Conservation (phyloP, 2,113 vertebrate species). For the Urocitellus parryii region DNA sequence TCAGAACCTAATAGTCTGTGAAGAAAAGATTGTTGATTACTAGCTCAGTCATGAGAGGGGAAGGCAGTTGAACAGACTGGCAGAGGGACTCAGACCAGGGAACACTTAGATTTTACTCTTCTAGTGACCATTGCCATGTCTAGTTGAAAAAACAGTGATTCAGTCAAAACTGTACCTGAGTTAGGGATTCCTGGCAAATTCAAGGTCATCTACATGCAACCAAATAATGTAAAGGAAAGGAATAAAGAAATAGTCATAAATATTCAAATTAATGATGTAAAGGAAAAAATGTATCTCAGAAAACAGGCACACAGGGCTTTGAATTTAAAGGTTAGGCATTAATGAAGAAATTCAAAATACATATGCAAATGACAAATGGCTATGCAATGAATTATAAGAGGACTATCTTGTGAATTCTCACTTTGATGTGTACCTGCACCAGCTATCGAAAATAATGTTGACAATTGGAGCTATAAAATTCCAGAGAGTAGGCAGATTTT, state of each 20-base stretch:
- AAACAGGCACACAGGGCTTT: slow-evolving; percentile 42
- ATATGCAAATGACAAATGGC: slow-evolving; percentile 36
- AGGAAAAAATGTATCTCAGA: slow-evolving; percentile 64
- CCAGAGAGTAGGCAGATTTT: background rate
- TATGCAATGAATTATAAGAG: slow-evolving; percentile 6
- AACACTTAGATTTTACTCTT: background rate
- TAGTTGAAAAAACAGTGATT: background rate
- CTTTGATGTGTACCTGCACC: background rate
- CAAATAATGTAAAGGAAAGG: slow-evolving; percentile 28
- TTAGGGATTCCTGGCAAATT: slow-evolving; percentile 30
- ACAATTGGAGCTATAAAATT: background rate
- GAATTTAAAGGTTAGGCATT: slow-evolving; percentile 63
- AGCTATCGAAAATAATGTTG: background rate
- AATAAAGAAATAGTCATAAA: slow-evolving; percentile 57
- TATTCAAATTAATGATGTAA: slow-evolving; percentile 61
- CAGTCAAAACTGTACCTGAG: background rate
- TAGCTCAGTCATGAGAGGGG: background rate
- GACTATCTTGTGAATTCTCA: background rate
- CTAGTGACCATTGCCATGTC: background rate
- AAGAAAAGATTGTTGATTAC: slow-evolving; percentile 23
- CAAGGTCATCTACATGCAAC: slow-evolving; percentile 55
- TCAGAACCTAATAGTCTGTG: slow-evolving; percentile 40
- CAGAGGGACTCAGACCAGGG: background rate
- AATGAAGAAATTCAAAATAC: slow-evolving; percentile 59
- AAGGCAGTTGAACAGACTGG: background rate